Evolutionary conservation across 2,888 invertebrate genomes (phyloP).

Genomic region (Diabrotica balteata): DNA sequence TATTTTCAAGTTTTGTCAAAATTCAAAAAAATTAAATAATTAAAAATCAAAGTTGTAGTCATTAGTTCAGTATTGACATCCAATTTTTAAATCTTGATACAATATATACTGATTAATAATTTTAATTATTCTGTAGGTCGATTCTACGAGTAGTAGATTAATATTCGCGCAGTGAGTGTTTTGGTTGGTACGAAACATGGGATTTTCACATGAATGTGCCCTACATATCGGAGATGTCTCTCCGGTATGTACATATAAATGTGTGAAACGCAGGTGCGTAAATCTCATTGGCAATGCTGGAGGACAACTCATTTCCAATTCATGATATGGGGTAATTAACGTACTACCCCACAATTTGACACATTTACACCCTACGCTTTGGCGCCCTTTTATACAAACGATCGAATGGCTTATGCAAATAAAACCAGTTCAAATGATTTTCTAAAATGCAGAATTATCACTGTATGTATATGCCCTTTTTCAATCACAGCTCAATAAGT

Average conservation of each 20-base stretch:
- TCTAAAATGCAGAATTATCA: too few relatives aligned
- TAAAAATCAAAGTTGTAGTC: too few relatives aligned
- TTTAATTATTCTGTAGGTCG: neutral
- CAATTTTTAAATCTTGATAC: too few relatives aligned
- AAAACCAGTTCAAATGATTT: conserved; percentile 28
- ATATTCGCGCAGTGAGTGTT: conserved; percentile 2
- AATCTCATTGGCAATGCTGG: conserved; percentile 41
- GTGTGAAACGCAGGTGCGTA: conserved; percentile 35
- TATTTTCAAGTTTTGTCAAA: too few relatives aligned
- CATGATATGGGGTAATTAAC: conserved; percentile 42
- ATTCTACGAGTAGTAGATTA: neutral
- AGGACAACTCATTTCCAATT: conserved; percentile 44
- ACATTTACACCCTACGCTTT: conserved; percentile 34
- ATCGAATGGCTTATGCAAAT: conserved; percentile 32
- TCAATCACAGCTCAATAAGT: too few relatives aligned
- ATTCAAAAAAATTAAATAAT: too few relatives aligned
- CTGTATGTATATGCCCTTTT: too few relatives aligned
- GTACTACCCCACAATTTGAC: conserved; percentile 44
- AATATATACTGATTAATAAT: neutral
- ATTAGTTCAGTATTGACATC: too few relatives aligned
- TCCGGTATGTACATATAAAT: conserved; percentile 6
- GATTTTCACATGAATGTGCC: conserved; percentile 18
- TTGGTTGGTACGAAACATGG: conserved; percentile 24
- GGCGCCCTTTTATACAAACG: conserved; percentile 30
- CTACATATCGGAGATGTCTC: conserved; percentile 24